Evolutionary conservation across 2,113 vertebrate species (phyloP), one percentile per base, ranked within the genome.

Genomic region (Natator depressus): DNA sequence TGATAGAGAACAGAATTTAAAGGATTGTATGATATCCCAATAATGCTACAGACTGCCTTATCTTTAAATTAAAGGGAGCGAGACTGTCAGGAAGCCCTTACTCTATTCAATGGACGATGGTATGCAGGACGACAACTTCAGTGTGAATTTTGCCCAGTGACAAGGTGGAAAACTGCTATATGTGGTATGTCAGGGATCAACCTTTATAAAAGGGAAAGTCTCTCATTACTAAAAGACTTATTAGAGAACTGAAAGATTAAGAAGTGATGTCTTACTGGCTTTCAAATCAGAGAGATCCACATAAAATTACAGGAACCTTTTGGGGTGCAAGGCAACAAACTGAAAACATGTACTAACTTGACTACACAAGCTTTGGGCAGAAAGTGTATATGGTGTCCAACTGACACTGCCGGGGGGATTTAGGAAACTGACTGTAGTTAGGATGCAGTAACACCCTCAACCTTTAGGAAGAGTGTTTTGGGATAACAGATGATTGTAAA

Each of bases 141-240:
- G 9, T 99, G 99, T 81, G 99, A 99, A 97, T 98, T 99, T 84
- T 99, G 98, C 94, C 99, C 99, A 20, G 99, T 99, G 79, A 99
- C 99, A 2, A 98, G 99, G n/a, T 99, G 99, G 99, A 99, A 99
- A 96, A 99, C 99, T 57, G 99, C 99, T 3, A 99, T 99, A 96
- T 99, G 99, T 98, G 99, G 99, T 99, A 98, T 97, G 96, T 91
- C 82, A 46, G 6, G 35, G 42, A 49, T 53, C 25, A 69, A 91
- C 22, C 38, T 51, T 82, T 75, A 49, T 42, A 79, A 80, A 95
- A 96, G 79, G 89, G 76, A 59, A 1, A 8, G 35, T n/a, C 82
- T 62, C 8, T 12, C 80, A 27, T 42, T 88, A 42, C 1, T 80
- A 46, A 47, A 75, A 72, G 55, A 46, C 35, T 59, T 53, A 24